Conservation (phyloP, 2,888 invertebrate genomes). For the Ophion obscuratus region DNA sequence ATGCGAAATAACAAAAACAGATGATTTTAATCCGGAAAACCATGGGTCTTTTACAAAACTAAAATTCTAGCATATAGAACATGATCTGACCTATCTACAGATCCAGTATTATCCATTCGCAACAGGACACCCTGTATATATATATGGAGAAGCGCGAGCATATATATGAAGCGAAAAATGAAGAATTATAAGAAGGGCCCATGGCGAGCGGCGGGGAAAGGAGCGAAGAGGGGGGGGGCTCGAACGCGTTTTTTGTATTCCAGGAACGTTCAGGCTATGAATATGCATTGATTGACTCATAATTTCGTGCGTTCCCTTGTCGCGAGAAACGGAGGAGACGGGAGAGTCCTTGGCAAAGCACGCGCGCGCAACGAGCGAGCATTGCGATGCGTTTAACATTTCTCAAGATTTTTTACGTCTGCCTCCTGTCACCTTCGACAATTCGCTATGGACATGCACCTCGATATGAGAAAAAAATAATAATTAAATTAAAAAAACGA, state of each 20-base stretch:
- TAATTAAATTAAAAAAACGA: too few relatives aligned
- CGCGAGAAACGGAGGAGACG: conserved; percentile 5
- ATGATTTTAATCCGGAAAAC: too few relatives aligned
- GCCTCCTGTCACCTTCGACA: conserved; percentile 1
- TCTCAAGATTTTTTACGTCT: conserved; percentile 19
- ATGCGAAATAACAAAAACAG: too few relatives aligned
- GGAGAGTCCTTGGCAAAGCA: conserved; percentile 3
- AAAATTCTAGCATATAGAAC: too few relatives aligned
- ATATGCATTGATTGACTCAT: conserved; percentile 71
- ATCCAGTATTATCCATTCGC: too few relatives aligned
- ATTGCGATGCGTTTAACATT: conserved; percentile 32
- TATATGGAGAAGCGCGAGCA: not conserved
- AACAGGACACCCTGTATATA: too few relatives aligned
- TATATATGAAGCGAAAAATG: too few relatives aligned
- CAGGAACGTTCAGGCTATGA: conserved; percentile 66
- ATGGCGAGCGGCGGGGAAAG: conserved; percentile 44
- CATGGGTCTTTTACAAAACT: too few relatives aligned
- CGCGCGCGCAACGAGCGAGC: conserved; percentile 12
- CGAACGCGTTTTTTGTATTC: conserved; percentile 66
- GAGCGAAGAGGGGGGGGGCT: conserved; percentile 44
- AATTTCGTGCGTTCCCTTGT: conserved; percentile 53
- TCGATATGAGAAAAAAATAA: too few relatives aligned
- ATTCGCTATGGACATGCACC: not conserved
- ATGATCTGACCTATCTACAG: too few relatives aligned
- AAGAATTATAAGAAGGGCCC: too few relatives aligned